phyloP scores from a whole-genome alignment of 1,140 invertebrate species.

The Microplitis mediator region DNA sequence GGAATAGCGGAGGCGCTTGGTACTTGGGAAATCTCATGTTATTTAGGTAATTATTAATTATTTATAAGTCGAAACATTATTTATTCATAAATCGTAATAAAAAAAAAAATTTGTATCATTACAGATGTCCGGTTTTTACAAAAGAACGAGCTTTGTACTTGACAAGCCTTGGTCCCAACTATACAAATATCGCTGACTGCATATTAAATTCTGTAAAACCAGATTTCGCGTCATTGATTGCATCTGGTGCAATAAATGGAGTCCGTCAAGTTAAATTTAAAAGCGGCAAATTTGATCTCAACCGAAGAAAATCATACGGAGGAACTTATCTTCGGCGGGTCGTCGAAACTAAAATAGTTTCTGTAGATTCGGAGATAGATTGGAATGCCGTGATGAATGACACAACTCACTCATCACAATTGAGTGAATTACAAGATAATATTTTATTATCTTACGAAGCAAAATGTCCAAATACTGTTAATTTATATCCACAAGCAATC shows the following conservation, averaged over 20 bases:
- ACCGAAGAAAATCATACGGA: slow-evolving; percentile 52
- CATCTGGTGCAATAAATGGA: slow-evolving; percentile 56
- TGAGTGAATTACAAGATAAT: slow-evolving; percentile 67
- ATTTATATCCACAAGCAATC: slow-evolving; percentile 67
- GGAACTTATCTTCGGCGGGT: slow-evolving; percentile 50
- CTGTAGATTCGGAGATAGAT: slow-evolving; percentile 50
- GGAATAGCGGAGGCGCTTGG: slow-evolving; percentile 49
- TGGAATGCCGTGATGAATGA: slow-evolving; percentile 60
- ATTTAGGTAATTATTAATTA: slow-evolving; percentile 49
- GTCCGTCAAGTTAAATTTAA: slow-evolving; percentile 53
- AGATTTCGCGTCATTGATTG: slow-evolving; percentile 59
- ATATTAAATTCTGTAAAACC: slow-evolving; percentile 57
- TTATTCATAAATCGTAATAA: no score
- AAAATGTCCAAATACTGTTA: slow-evolving; percentile 63
- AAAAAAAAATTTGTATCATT: slow-evolving; percentile 1
- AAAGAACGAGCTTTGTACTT: slow-evolving; percentile 61
- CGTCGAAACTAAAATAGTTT: slow-evolving; percentile 48
- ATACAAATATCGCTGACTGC: slow-evolving; percentile 62
- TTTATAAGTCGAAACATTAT: no score
- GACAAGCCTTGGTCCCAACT: slow-evolving; percentile 63
- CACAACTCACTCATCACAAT: slow-evolving; percentile 47
- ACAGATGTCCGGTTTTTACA: slow-evolving; percentile 59
- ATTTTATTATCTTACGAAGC: slow-evolving; percentile 67
- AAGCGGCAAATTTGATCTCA: slow-evolving; percentile 51
- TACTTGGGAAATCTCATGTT: slow-evolving; percentile 64